phyloP scores from a whole-genome alignment of 1,140 invertebrate genomes.

The Microplitis demolitor region DNA sequence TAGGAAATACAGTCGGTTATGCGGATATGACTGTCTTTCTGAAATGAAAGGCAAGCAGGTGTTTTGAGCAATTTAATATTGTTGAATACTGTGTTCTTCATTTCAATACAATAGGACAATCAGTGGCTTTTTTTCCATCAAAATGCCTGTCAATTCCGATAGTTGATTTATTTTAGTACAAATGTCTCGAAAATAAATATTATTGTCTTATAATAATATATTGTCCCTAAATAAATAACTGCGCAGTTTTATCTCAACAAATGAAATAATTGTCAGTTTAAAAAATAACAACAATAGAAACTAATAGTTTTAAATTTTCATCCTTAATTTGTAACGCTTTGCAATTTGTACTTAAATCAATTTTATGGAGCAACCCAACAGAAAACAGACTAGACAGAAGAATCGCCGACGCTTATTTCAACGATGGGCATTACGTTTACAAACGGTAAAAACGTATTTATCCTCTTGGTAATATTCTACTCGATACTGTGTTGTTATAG shows the following conservation, averaged over 20 bases:
- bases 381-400: not conserved
- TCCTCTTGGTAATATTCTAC: not conserved
- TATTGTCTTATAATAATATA: no score
- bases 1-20: constrained; percentile 4
- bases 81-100: no score
- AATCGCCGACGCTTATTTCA: constrained; percentile 4
- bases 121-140: no score
- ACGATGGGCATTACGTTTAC: constrained; percentile 13
- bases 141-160: no score
- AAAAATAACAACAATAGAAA: not conserved
- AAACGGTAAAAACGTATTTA: constrained; percentile 1
- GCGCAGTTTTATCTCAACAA: no score
- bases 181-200: no score
- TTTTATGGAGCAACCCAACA: not conserved
- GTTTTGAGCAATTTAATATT: not conserved
- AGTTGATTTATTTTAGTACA: no score
- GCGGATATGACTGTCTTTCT: not conserved
- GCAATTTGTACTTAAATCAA: not conserved
- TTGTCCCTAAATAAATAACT: no score
- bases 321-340: not conserved
- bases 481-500: not conserved
- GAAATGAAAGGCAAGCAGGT: not conserved
- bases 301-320: not conserved
- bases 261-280: no score
- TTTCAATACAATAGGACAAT: no score